Evolutionary conservation across 2,113 vertebrate genomes (phyloP).

Genomic region (Hystrix brachyura): DNA sequence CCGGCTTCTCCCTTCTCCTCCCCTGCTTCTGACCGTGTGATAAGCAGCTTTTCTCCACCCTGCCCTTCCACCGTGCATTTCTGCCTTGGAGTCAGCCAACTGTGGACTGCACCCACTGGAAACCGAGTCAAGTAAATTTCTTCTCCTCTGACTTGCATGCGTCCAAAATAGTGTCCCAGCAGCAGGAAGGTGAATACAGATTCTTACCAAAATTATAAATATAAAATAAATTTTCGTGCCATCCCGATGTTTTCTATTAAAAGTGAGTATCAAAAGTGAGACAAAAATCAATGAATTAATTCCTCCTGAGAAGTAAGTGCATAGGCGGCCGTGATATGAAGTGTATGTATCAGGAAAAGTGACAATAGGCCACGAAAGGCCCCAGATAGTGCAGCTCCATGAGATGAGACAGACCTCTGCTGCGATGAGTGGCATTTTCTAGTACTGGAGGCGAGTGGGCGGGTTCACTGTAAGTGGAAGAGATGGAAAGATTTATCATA

Average conservation of each 20-base stretch:
- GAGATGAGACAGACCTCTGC: neutral
- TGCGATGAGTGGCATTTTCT: neutral
- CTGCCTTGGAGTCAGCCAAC: neutral
- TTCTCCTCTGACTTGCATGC: neutral
- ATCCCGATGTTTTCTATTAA: slow-evolving; percentile 75
- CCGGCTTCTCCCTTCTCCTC: neutral
- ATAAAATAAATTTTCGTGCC: slow-evolving; percentile 63
- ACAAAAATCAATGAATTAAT: slow-evolving; percentile 73
- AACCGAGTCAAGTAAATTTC: neutral
- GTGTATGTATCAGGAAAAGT: neutral
- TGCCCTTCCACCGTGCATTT: neutral
- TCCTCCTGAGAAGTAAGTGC: slow-evolving; percentile 28
- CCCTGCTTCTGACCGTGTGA: neutral
- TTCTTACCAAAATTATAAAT: slow-evolving; percentile 67
- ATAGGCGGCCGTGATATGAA: neutral
- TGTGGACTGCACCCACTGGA: neutral
- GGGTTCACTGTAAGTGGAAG: neutral
- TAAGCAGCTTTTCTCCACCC: neutral
- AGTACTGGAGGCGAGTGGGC: neutral
- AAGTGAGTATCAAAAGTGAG: slow-evolving; percentile 64
- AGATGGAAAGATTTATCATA: neutral
- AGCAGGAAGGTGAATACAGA: neutral
- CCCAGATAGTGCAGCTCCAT: rapidly evolving
- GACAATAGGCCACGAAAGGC: neutral
- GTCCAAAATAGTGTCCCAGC: neutral